Base-by-base conservation (phyloP, 2,797 vertebrate species). In the Sebastes melanostomus region DNA sequence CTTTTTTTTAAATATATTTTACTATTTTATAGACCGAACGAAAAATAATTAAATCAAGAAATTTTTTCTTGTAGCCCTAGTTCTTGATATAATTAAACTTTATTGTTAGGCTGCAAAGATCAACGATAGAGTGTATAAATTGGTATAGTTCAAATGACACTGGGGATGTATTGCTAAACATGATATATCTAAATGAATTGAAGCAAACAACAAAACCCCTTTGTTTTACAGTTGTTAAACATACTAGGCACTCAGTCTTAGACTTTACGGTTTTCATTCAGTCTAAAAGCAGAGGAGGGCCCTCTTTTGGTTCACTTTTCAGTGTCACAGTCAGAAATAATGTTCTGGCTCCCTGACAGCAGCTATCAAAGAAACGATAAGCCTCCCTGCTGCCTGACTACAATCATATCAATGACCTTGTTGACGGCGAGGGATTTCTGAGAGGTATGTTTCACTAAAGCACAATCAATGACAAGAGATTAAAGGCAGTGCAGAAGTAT, bases 391-490 rank as follows among this genome's bases (percentile, higher is more conserved):
- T 81, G 80, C 56, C 78, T 7, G 77, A 29, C 59, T 46, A 50
- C 77, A 84, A 82, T 89, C 86, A 76, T 88, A 91, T 91, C 86
- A 85, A 74, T 78, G 90, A 91, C 92, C 90, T 93, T 89, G 92
- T 82, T 87, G 70, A 77, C 56, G 72, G 67, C 20, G 3, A 59
- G 38, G 29, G n/a, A 66, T 72, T 83, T 89, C 72, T 55, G 68
- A 68, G 8, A 66, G 32, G 34, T 38, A 42, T 8, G 72, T 86
- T 85, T 73, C 71, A 80, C 42, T 69, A 59, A 55, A 80, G 62
- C n/a, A 68, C 77, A 71, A 75, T 85, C 58, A 72, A 36, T 56
- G 58, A 82, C 50, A 62, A 70, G 54, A 72, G 81, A 81, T 85
- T 88, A 27, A 63, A 78, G 14, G 62, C 27, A 58, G 59, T 25